phyloP scores from a whole-genome alignment of 2,797 vertebrate species.

The Buceros bicornis region DNA sequence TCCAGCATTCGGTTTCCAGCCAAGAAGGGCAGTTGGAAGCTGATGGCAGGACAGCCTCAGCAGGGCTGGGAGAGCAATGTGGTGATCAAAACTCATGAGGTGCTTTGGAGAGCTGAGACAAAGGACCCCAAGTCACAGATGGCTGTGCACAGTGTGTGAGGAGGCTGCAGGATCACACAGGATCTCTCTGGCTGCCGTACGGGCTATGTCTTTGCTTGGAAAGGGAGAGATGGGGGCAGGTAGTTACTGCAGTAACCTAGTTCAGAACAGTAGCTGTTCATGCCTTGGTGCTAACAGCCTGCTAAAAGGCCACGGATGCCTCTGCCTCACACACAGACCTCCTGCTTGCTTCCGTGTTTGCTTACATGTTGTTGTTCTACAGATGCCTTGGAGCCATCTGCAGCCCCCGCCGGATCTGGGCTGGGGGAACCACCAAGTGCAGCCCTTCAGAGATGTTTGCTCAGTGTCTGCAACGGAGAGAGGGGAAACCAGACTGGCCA shows the following conservation, averaged over 20 bases:
- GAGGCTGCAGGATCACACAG: not conserved
- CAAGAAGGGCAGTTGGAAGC: not conserved
- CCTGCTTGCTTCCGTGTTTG: rapidly evolving
- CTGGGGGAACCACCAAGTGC: rapidly evolving
- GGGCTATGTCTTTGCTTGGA: not conserved
- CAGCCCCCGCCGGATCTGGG: not conserved
- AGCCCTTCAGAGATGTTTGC: not conserved
- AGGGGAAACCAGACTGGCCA: not conserved
- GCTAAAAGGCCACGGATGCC: not conserved
- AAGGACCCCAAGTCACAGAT: not conserved
- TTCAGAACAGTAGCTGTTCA: slow-evolving; percentile 28
- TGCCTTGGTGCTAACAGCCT: not conserved
- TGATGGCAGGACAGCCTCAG: not conserved
- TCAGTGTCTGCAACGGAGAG: not conserved
- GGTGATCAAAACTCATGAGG: not conserved
- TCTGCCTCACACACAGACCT: not conserved
- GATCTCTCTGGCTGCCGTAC: rapidly evolving
- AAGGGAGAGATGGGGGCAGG: not conserved
- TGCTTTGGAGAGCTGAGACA: not conserved
- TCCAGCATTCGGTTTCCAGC: not conserved
- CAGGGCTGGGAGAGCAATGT: not conserved
- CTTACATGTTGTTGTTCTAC: not conserved
- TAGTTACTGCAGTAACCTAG: not conserved
- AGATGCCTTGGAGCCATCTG: not conserved
- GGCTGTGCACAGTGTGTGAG: not conserved